A percentile compares a stretch with the other conserved stretches of the same genome.
phyloP scores from a whole-genome alignment of 2,797 vertebrate species.

The Pristis pectinata region DNA sequence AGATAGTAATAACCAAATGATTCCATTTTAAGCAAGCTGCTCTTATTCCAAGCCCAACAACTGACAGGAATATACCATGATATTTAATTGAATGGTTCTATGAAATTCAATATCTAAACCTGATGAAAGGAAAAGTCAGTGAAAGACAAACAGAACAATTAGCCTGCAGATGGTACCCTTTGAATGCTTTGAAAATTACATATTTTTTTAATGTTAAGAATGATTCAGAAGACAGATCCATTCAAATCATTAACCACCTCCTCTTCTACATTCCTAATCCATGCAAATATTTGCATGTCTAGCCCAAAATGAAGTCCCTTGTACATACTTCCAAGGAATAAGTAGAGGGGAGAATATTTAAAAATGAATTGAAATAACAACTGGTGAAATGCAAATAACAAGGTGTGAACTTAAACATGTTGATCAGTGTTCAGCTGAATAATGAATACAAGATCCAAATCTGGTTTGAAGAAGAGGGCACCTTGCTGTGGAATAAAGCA shows the following conservation, averaged over 20 bases:
- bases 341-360: not conserved
- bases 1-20: not conserved
- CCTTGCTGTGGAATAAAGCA: not conserved
- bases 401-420: not conserved
- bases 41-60: not conserved
- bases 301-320: not conserved
- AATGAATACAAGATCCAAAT: not conserved
- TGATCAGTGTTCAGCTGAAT: not conserved
- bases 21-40: not conserved
- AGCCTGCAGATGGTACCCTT: not conserved
- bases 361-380: not conserved
- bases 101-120: not conserved
- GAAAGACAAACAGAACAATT: not conserved
- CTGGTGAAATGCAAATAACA: not conserved
- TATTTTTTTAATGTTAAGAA: not conserved
- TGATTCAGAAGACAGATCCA: not conserved
- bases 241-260: not conserved
- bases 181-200: not conserved
- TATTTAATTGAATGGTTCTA: too few species aligned
- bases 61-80: not conserved
- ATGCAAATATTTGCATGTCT: conserved; percentile 1
- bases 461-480: not conserved
- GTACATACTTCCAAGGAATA: not conserved
- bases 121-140: not conserved
- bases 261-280: not conserved